Conservation (phyloP, 2,797 vertebrate genomes). For the Channa striata region DNA sequence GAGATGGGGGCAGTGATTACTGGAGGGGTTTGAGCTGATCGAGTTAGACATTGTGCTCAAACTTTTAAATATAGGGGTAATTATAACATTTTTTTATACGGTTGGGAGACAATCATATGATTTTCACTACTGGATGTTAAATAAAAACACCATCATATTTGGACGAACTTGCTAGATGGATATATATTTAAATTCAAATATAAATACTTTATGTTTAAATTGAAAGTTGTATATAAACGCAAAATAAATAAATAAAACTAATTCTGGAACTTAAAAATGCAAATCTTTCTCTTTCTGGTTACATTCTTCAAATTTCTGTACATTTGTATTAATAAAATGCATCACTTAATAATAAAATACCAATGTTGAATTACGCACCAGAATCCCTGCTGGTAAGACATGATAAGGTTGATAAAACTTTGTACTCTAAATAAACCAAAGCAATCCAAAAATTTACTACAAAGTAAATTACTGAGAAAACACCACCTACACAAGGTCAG, state of each 20-base stretch:
- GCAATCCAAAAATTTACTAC: background rate
- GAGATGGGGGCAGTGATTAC: constrained; percentile 25
- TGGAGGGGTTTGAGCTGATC: constrained; percentile 14
- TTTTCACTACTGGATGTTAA: background rate
- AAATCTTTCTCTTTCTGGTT: background rate
- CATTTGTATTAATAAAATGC: constrained; percentile 3
- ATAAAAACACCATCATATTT: constrained; percentile 4
- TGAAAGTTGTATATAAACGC: background rate
- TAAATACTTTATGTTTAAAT: background rate
- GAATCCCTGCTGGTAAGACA: constrained; percentile 14
- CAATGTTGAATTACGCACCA: constrained; percentile 24
- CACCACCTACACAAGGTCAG: constrained; percentile 58
- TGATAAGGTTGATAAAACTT: constrained; percentile 4
- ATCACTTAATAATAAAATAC: background rate
- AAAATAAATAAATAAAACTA: too few species aligned
- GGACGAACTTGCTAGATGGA: constrained; percentile 6
- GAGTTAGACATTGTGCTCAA: constrained; percentile 14
- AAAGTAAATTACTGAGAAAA: constrained; percentile 46
- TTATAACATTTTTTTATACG: constrained; percentile 13
- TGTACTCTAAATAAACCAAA: constrained; percentile 13
- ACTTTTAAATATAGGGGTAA: constrained; percentile 10
- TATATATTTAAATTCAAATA: too few species aligned
- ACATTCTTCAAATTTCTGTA: constrained; percentile 5
- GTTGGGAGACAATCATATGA: constrained; percentile 9
- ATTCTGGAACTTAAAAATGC: too few species aligned